These are phyloP conservation scores for Drosophila lacertosa DNA, from an alignment of 1,140 invertebrate species.

Conservation along the genomic window DNA sequence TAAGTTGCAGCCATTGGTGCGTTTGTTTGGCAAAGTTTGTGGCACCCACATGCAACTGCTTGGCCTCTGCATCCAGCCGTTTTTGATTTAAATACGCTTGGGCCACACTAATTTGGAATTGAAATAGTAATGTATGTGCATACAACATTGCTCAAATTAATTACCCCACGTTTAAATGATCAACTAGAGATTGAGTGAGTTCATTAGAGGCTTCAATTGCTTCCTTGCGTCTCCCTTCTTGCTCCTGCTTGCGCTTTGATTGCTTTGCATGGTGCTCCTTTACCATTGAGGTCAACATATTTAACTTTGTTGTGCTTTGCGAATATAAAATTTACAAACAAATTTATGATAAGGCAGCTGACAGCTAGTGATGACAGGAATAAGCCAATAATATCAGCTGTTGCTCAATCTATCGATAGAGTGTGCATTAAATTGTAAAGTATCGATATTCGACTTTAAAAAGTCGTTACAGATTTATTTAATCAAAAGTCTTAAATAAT, in stretches of 20 bases:
- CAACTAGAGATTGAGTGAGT: slow-evolving; percentile 96
- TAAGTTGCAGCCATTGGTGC: slow-evolving; percentile 96
- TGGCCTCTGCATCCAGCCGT: slow-evolving; percentile 97
- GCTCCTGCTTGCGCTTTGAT: slow-evolving; percentile 90
- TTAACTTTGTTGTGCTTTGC: slow-evolving; percentile 1
- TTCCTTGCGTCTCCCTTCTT: slow-evolving; percentile 91
- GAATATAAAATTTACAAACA: slow-evolving; percentile 5
- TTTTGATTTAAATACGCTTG: slow-evolving; percentile 99
- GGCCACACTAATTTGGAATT: slow-evolving; percentile 87
- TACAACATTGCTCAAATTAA: slow-evolving; percentile 15
- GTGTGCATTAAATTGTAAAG: background rate
- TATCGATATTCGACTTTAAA: slow-evolving; percentile 11
- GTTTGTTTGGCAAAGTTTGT: slow-evolving; percentile 98
- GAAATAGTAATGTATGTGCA: background rate
- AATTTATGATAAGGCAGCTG: slow-evolving; percentile 15
- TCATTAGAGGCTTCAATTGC: slow-evolving; percentile 95
- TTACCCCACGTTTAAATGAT: slow-evolving; percentile 98
- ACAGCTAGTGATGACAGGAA: slow-evolving; percentile 18
- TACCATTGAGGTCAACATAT: slow-evolving; percentile 93
- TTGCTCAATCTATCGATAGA: slow-evolving; percentile 11
- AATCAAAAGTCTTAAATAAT: slow-evolving; percentile 10
- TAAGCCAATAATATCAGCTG: background rate
- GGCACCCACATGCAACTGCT: slow-evolving; percentile 97
- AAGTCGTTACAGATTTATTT: slow-evolving; percentile 11
- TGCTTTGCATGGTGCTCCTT: slow-evolving; percentile 95